phyloP scores from a whole-genome alignment of 1,140 invertebrate genomes.

The Formica exsecta region DNA sequence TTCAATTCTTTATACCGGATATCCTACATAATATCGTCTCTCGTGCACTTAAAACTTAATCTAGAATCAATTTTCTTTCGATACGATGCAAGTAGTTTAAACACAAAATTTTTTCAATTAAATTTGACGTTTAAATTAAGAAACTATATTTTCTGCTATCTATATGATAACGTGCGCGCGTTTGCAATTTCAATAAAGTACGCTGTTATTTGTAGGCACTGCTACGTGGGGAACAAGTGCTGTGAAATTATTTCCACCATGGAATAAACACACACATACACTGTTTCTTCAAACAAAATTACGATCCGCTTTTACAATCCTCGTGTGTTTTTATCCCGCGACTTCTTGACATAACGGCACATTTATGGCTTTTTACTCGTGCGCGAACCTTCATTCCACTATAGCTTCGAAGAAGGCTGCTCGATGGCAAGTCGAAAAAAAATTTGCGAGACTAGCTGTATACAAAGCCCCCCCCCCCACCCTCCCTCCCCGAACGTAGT shows the following conservation, averaged over 20 bases:
- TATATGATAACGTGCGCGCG: not conserved
- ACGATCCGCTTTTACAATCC: not conserved
- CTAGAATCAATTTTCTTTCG: not conserved
- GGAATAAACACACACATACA: too few species aligned
- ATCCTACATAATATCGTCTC: not conserved
- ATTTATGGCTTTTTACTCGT: slow-evolving; percentile 49
- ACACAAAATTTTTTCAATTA: not conserved
- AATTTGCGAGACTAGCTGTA: slow-evolving; percentile 56
- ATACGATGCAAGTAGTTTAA: not conserved
- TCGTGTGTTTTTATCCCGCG: slow-evolving; percentile 43
- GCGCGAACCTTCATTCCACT: not conserved
- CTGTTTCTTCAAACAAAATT: slow-evolving; percentile 44
- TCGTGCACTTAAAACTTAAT: not conserved
- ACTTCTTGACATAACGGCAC: slow-evolving; percentile 30
- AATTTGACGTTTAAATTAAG: slow-evolving; percentile 3
- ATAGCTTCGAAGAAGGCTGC: not conserved
- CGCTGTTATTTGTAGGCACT: not conserved
- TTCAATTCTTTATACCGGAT: not conserved
- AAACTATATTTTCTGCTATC: not conserved
- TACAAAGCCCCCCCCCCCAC: not conserved
- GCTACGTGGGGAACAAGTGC: not conserved
- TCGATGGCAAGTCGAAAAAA: slow-evolving; percentile 42
- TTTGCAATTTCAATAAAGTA: slow-evolving; percentile 16
- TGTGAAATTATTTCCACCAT: slow-evolving; percentile 33
- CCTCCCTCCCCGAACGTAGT: not conserved